Evolutionary conservation across 2,797 vertebrate species (phyloP), one percentile per base, ranked within the genome.

Genomic region (Falco columbarius): DNA sequence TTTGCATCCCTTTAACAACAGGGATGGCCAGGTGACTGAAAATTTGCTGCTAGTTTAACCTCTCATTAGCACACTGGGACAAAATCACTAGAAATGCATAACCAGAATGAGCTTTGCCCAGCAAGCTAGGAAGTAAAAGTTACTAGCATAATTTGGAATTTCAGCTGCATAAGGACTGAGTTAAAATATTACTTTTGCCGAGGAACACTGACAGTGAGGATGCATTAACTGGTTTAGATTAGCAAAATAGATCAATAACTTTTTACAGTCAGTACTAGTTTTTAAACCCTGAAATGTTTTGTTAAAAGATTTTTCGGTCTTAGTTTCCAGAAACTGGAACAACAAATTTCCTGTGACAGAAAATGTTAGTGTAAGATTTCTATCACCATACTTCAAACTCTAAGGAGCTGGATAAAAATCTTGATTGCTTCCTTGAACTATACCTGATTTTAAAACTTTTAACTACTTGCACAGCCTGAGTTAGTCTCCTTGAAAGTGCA

Each of bases 31-130:
- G 44, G 55, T 32, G 29, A 96, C 81, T 49, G 79, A 61, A 81
- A 65, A 81, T 54, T 66, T 89, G 36, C 36, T 90, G 56, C 49
- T 77, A 65, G 26, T 87, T 96, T 92, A 95, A 95, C 67, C 44
- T 55, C 67, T 95, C 32, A 36, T 85, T 51, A 77, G 42, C 19
- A 76, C 30, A 65, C 12, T 9, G 24, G 72, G 79, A 68, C 12
- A 38, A 87, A 92, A 85, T 40, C 83, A 54, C 67, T 74, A 38
- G n/a, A 88, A 94, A 94, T 7, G 4, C 24, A 8, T 19, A 82
- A 88, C n/a, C 27, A 74, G 47, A 86, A 63, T 7, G 22, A 95
- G 56, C 19, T 76, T 74, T 47, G 27, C 32, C 29, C 46, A 65
- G 29, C 20, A 74, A 82, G 34, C 15, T 30, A 82, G 63, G 54